Percentiles rank a stretch among this genome's conserved stretches.
These are phyloP conservation scores for Petrocephalus sullivani DNA, from an alignment of 2,797 vertebrate genomes.

Conservation along the genomic window DNA sequence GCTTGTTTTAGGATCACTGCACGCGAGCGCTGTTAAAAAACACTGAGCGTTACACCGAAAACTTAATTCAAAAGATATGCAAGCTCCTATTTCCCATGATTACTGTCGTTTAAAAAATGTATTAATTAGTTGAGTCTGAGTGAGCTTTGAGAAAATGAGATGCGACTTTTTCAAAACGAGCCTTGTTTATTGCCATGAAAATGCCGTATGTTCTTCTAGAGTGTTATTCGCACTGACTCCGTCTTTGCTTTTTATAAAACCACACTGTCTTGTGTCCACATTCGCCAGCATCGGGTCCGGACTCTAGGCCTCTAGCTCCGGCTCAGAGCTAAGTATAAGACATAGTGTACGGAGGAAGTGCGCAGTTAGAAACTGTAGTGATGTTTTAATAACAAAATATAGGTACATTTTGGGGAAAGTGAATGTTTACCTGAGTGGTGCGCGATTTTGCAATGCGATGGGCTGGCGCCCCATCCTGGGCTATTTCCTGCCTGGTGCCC, in stretches of 20 bases:
- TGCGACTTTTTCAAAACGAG: neutral
- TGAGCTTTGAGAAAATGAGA: neutral
- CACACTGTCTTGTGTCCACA: slow-evolving; percentile 28
- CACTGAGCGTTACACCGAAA: neutral
- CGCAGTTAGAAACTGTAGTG: neutral
- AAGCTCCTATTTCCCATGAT: neutral
- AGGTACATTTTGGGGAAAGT: too few relatives aligned
- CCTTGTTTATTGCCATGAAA: neutral
- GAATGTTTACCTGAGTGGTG: too few relatives aligned
- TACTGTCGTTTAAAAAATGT: neutral
- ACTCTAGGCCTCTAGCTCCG: neutral
- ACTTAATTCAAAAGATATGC: neutral
- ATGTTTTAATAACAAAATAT: neutral
- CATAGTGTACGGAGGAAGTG: neutral
- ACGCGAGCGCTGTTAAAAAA: neutral
- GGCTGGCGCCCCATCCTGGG: too few relatives aligned
- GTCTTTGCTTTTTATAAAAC: slow-evolving; percentile 45
- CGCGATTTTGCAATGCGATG: too few relatives aligned
- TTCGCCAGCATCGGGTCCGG: slow-evolving; percentile 14
- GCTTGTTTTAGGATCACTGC: neutral
- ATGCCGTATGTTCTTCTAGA: neutral
- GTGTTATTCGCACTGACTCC: neutral
- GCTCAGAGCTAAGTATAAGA: neutral
- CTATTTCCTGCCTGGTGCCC: neutral
- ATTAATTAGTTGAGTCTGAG: neutral